Percentiles rank a stretch among this genome's conserved stretches.
Conservation (phyloP, 1,140 invertebrate genomes). For the Ptiloglossa arizonensis region DNA sequence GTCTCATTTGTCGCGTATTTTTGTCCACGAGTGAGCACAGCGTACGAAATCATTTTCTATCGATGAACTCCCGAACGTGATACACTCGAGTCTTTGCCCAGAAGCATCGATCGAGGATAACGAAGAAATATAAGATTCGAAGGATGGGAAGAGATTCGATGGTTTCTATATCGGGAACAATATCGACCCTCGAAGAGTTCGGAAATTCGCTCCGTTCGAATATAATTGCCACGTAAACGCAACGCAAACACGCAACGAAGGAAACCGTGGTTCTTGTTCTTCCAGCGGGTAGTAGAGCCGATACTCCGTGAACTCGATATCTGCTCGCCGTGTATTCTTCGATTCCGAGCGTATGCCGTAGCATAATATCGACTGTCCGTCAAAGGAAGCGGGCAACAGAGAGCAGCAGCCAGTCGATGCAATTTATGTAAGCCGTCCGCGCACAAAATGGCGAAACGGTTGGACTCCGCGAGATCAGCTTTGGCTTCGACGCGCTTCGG, state of each 20-base stretch:
- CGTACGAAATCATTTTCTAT: too few relatives aligned
- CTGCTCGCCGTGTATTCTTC: not conserved
- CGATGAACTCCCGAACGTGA: too few relatives aligned
- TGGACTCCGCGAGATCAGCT: constrained; percentile 1
- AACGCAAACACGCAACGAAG: not conserved
- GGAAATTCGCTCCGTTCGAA: not conserved
- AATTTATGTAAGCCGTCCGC: constrained; percentile 16
- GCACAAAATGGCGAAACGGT: constrained; percentile 13
- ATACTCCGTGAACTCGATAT: not conserved
- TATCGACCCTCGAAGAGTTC: too few relatives aligned
- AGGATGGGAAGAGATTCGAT: too few relatives aligned
- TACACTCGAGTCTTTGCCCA: too few relatives aligned
- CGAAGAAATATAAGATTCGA: too few relatives aligned
- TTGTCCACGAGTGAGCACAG: too few relatives aligned
- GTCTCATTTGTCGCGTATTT: too few relatives aligned
- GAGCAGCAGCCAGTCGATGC: not conserved
- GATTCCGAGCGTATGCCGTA: not conserved
- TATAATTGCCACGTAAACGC: not conserved
- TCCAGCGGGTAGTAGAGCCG: not conserved
- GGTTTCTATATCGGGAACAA: too few relatives aligned
- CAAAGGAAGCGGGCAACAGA: constrained; percentile 23
- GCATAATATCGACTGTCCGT: constrained; percentile 25
- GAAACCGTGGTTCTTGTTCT: not conserved
- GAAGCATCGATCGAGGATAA: too few relatives aligned
- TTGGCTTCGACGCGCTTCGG: not conserved